A percentile compares a stretch with the other conserved stretches of the same genome.
These are phyloP conservation scores for Rutilus rutilus DNA, from an alignment of 2,113 vertebrate genomes.

Conservation along the genomic window DNA sequence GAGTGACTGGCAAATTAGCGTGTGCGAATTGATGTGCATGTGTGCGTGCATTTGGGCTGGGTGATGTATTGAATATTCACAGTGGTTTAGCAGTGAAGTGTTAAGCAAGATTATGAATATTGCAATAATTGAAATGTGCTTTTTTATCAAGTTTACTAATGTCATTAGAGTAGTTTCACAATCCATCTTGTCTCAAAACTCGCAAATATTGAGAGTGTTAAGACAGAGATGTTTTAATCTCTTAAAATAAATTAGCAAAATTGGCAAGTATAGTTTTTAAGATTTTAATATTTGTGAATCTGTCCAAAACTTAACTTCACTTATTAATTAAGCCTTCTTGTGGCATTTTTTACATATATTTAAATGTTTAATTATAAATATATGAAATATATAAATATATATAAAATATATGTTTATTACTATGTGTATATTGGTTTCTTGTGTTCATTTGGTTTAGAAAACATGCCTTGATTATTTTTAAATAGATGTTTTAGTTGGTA, in stretches of 20 bases:
- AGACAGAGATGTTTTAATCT: neutral
- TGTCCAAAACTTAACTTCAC: neutral
- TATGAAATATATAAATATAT: no score
- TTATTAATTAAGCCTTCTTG: neutral
- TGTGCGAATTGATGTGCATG: neutral
- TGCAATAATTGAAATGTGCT: neutral
- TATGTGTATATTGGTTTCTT: neutral
- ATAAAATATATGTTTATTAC: no score
- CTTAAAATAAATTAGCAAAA: neutral
- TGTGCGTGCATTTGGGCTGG: neutral
- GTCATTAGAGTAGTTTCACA: neutral
- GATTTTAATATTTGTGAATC: neutral
- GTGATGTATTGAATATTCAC: neutral
- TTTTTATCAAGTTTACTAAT: neutral
- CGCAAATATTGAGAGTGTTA: neutral
- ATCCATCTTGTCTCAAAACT: neutral
- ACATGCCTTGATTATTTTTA: no score
- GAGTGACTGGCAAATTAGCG: slow-evolving; percentile 37
- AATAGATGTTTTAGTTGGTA: neutral
- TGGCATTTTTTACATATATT: no score
- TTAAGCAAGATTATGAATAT: neutral
- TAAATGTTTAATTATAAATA: no score
- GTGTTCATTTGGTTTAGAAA: no score
- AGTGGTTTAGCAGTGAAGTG: neutral
- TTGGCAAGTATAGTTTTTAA: neutral